These are phyloP conservation scores for Pogonocherus hispidulus DNA, from an alignment of 2,888 invertebrate species.

Conservation along the genomic window DNA sequence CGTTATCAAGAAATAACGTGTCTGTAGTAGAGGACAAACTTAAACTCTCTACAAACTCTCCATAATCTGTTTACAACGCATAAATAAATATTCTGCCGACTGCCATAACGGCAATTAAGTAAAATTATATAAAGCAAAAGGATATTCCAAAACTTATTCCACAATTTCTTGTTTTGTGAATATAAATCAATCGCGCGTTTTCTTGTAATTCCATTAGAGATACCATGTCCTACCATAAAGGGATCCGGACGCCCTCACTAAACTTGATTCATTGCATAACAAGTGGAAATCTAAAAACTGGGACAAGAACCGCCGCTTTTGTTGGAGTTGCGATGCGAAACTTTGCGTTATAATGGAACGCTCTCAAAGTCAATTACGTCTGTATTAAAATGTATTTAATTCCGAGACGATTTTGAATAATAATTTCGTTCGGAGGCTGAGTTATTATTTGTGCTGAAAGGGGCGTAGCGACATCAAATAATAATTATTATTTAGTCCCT, in stretches of 20 bases:
- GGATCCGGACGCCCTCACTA: constrained; percentile 17
- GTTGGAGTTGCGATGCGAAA: constrained; percentile 9
- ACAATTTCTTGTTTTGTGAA: constrained; percentile 37
- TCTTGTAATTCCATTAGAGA: constrained; percentile 42
- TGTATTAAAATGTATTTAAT: constrained; percentile 18
- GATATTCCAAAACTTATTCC: constrained; percentile 32
- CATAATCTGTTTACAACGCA: too few species aligned
- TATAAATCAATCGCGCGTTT: constrained; percentile 45
- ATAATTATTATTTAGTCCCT: not conserved
- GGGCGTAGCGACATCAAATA: not conserved
- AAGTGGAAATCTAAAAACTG: constrained; percentile 39
- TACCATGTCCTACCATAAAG: constrained; percentile 36
- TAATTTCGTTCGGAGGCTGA: not conserved
- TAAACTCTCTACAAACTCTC: too few species aligned
- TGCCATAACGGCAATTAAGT: constrained; percentile 7
- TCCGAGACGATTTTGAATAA: constrained; percentile 2
- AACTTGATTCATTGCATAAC: constrained; percentile 43
- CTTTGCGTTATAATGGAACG: constrained; percentile 19
- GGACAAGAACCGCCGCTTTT: constrained; percentile 30
- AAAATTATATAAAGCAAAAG: constrained; percentile 8
- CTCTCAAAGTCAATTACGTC: constrained; percentile 13
- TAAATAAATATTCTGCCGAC: too few species aligned
- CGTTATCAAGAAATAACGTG: too few species aligned
- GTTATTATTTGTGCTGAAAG: not conserved
- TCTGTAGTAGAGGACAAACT: too few species aligned